Percentiles rank a stretch among this genome's conserved stretches.
Conservation (phyloP, 2,797 vertebrate genomes). For the Enteromius treurensis region DNA sequence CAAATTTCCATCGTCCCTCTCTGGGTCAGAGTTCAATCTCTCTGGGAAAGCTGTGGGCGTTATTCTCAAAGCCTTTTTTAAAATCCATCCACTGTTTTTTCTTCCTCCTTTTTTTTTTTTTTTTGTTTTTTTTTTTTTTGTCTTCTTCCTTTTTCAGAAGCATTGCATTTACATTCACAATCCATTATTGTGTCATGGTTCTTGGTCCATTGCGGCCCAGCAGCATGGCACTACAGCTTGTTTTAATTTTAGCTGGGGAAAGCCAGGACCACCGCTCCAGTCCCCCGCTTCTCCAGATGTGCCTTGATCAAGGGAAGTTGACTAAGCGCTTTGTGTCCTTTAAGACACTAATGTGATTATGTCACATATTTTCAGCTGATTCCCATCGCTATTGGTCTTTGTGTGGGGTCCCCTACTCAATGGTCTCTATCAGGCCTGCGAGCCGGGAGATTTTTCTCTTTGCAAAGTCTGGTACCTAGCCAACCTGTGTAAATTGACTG, state of each 20-base stretch:
- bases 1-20: constrained; percentile 63
- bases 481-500: constrained; percentile 74
- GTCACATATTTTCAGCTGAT: constrained; percentile 81
- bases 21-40: constrained; percentile 76
- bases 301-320: constrained; percentile 78
- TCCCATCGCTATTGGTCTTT: constrained; percentile 78
- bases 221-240: constrained; percentile 79
- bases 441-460: constrained; percentile 77
- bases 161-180: constrained; percentile 74
- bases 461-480: constrained; percentile 78
- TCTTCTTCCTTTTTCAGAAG: constrained; percentile 66
- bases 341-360: constrained; percentile 82
- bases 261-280: constrained; percentile 73
- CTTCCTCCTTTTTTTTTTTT: constrained; percentile 53
- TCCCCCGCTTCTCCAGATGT: constrained; percentile 73
- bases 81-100: constrained; percentile 69
- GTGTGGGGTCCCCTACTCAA: constrained; percentile 76
- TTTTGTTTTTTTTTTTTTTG: constrained; percentile 38
- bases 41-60: constrained; percentile 83
- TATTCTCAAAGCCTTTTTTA: constrained; percentile 74
- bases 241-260: constrained; percentile 79
- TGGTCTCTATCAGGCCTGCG: constrained; percentile 75
- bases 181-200: constrained; percentile 81
- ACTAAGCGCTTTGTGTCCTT: constrained; percentile 81
- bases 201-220: constrained; percentile 74